These are phyloP conservation scores for Hydrotaea cyrtoneurina DNA, from an alignment of 2,888 invertebrate genomes.

Conservation along the genomic window DNA sequence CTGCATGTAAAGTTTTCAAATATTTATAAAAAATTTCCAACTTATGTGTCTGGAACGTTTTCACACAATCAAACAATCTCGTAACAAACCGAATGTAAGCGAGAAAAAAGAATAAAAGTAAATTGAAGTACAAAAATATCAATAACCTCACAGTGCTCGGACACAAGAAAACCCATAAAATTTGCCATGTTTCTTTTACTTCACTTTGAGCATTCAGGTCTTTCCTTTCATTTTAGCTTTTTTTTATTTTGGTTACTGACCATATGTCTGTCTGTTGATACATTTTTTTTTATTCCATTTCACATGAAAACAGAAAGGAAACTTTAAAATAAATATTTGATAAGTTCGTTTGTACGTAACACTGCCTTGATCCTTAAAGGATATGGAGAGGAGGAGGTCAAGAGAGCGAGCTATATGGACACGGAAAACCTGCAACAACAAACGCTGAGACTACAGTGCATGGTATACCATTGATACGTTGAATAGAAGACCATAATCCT, in stretches of 20 bases:
- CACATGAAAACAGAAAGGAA: slow-evolving; percentile 20
- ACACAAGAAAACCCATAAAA: slow-evolving; percentile 43
- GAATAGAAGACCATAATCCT: slow-evolving; percentile 7
- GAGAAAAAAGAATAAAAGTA: background rate
- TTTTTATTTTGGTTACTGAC: background rate
- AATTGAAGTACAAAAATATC: slow-evolving; percentile 44
- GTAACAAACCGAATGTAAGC: background rate
- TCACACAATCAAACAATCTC: slow-evolving; percentile 27
- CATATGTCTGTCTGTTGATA: slow-evolving; percentile 38
- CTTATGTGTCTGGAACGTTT: slow-evolving; percentile 33
- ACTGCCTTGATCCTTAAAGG: slow-evolving; percentile 5
- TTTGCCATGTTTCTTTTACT: background rate
- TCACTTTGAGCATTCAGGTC: background rate
- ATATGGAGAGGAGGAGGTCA: background rate
- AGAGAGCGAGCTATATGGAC: background rate
- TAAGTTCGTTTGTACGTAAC: slow-evolving; percentile 39
- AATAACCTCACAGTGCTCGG: slow-evolving; percentile 57
- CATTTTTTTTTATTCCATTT: slow-evolving; percentile 7
- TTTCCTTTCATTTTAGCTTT: background rate
- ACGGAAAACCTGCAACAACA: background rate
- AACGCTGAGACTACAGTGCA: background rate
- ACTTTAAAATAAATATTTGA: slow-evolving; percentile 60
- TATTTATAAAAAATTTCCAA: slow-evolving; percentile 35
- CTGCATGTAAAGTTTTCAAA: slow-evolving; percentile 26
- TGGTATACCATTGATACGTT: background rate